Base-by-base conservation (phyloP, 2,113 vertebrate species). In the Phaetusa simplex region DNA sequence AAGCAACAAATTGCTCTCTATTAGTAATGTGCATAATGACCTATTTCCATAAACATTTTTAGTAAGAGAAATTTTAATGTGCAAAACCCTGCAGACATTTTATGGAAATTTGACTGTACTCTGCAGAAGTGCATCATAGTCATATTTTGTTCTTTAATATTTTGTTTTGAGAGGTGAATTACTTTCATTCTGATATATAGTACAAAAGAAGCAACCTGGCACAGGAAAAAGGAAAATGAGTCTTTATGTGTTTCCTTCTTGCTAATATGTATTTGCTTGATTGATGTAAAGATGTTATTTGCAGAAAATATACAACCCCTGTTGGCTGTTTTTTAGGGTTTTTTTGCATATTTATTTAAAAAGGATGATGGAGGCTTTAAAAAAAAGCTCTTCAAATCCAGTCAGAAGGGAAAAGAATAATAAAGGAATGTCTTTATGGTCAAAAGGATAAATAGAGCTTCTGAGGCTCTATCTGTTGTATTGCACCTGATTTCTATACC, bases 1-100 rank as follows among this genome's bases (percentile, higher is more conserved):
- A 97, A 96, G 95, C 93, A 98, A 98, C 95, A 98, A 97, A 98
- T 98, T 97, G 94, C 82, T 97, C 71, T 97, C 94, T 95, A 89
- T 97, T 97, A 97, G 93, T 73, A 97, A 96, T 95, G 94, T 72
- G 90, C 89, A 97, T 97, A 98, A 97, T 97, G 96, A 97, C 96
- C 96, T 98, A 98, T 98, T 98, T 98, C 96, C 96, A 97, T 97
- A 98, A 98, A 95, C 90, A 97, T 96, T 97, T 97, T 97, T 94
- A 97, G 82, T 80, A 94, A 91, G 91, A 95, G 92, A 98, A 97
- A 97, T 97, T 89, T 97, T 97, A 92, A 98, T 97, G 88, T 94
- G 78, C 64, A 98, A 98, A 98, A 96, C 94, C 97, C 97, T 97
- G 88, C 95, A 98, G 96, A 98, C 90, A 95, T 97, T 97, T 98